Evolutionary conservation across 2,888 invertebrate species (phyloP), one percentile per base, ranked within the genome.

Genomic region (Sminthurides aquaticus): DNA sequence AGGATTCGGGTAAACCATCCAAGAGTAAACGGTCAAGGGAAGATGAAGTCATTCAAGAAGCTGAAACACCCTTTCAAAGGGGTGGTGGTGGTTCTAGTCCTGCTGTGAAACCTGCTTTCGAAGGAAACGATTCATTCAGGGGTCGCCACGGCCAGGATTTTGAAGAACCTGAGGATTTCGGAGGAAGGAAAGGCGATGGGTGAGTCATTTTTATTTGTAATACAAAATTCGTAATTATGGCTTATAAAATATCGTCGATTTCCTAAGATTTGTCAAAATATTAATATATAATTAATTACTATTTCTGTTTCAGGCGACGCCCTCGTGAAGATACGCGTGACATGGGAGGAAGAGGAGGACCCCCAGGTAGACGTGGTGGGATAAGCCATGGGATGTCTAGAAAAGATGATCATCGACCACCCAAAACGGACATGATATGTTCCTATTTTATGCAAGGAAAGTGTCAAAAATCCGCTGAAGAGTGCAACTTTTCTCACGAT

Each of bases 401-500:
- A 25, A 34, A 26, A 3, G 62, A 65, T 27, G 65, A 71, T 15
- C 52, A 34, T 15, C 66, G 58, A 59, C 69, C 66, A 27, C 67
- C 63, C 62, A 71, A 75, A 76, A 82, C 84, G 3, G 87, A 87
- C 67, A 85, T 85, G 22, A 85, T 90, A 69, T 93, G 93, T 77
- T 84, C 88, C 71, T 91, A 88, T 80, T 91, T 85, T 78, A 85
- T 91, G 84, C 91, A 91, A 80, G 93, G 92, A 64, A 91, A 91
- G 80, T 93, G 93, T 78, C 87, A 87, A 75, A 86, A 86, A 77
- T 71, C 71, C 81, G 89, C 90, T 65, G 86, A 88, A 67, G 90
- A 91, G 73, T 94, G 94, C 79, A 85, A 87, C 58, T 93, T 88
- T 78, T 90, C 90, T 20, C 96, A 97, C 77, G 88, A 90, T 76